Conservation (phyloP, 2,797 vertebrate genomes). For the Myiothlypis chrysogaster region DNA sequence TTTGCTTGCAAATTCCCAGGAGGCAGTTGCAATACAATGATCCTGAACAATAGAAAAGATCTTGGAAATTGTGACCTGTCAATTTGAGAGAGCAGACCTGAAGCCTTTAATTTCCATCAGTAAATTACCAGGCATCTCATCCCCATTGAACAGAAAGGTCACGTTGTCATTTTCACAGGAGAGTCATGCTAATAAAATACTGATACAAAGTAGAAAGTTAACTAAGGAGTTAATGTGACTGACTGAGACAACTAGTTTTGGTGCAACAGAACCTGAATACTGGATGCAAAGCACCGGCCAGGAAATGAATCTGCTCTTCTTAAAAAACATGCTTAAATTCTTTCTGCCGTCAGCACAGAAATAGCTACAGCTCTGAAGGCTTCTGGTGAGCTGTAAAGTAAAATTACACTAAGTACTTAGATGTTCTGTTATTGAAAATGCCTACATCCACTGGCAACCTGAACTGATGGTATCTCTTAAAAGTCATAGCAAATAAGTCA, state of each 20-base stretch:
- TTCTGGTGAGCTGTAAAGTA: not conserved
- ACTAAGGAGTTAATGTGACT: not conserved
- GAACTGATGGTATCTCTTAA: not conserved
- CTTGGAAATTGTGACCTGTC: not conserved
- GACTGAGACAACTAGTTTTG: not conserved
- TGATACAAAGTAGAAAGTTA: not conserved
- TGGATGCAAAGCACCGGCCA: not conserved
- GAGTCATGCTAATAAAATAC: not conserved
- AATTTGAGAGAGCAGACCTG: not conserved
- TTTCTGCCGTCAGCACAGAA: not conserved
- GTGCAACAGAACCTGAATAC: not conserved
- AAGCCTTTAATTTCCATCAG: not conserved
- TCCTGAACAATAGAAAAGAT: not conserved
- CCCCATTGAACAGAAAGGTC: not conserved
- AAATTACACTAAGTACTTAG: not conserved
- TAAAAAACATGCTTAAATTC: not conserved
- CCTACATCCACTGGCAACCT: not conserved
- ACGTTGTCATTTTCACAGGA: not conserved
- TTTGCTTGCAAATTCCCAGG: not conserved
- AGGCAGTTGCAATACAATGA: not conserved
- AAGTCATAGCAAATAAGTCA: not conserved
- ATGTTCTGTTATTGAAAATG: not conserved
- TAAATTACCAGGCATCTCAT: not conserved
- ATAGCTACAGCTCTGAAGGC: not conserved
- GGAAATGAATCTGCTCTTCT: not conserved